phyloP scores from a whole-genome alignment of 2,113 vertebrate species.

The Rhea americana region DNA sequence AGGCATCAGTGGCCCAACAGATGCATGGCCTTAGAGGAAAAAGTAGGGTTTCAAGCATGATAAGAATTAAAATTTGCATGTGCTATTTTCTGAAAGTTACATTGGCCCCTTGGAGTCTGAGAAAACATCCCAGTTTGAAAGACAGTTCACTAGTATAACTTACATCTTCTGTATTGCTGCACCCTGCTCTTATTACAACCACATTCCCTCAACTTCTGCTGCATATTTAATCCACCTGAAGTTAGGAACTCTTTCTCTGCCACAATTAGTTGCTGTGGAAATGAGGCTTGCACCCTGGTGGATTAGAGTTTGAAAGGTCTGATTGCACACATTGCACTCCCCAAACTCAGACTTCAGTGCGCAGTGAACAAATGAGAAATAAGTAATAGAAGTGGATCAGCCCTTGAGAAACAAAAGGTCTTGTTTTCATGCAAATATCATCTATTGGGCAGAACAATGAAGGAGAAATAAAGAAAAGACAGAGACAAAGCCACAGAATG shows the following conservation, averaged over 20 bases:
- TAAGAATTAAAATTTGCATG: not conserved
- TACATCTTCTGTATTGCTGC: not conserved
- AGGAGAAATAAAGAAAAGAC: not conserved
- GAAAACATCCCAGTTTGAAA: not conserved
- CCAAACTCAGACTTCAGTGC: not conserved
- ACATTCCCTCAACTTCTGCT: accelerated
- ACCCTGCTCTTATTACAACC: not conserved
- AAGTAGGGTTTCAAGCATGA: not conserved
- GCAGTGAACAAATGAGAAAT: not conserved
- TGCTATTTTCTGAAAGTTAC: not conserved
- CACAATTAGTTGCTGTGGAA: not conserved
- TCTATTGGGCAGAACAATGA: not conserved
- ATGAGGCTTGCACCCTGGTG: not conserved
- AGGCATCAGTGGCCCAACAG: not conserved
- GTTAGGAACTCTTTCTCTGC: not conserved
- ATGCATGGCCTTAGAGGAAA: not conserved
- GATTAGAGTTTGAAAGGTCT: not conserved
- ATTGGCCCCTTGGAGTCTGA: not conserved
- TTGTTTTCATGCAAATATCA: conserved; percentile 20
- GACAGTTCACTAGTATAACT: accelerated
- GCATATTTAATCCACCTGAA: not conserved
- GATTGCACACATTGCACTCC: not conserved
- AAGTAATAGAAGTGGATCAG: not conserved
- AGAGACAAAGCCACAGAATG: conserved; percentile 13
- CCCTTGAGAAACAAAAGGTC: not conserved